Conservation (phyloP, 2,888 invertebrate species). For the Atrina japonica region DNA sequence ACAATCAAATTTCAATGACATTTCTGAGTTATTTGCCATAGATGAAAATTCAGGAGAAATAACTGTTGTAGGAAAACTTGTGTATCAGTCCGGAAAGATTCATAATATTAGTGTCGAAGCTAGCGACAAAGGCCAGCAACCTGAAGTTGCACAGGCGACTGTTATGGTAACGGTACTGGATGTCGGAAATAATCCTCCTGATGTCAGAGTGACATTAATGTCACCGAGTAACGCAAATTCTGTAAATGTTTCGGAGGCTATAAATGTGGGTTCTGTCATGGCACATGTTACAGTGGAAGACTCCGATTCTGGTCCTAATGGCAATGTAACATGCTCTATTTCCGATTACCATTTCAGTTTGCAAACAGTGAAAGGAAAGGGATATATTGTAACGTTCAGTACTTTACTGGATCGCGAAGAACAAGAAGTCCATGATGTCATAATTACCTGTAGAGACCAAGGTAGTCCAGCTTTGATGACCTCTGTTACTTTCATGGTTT, state of each 20-base stretch:
- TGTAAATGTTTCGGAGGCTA: conserved; percentile 60
- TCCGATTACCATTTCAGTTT: conserved; percentile 57
- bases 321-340: conserved; percentile 62
- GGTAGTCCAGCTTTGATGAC: conserved; percentile 55
- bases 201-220: conserved; percentile 78
- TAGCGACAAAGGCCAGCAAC: conserved; percentile 65
- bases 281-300: conserved; percentile 68
- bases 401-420: conserved; percentile 55
- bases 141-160: conserved; percentile 59
- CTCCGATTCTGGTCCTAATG: conserved; percentile 70
- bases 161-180: conserved; percentile 84
- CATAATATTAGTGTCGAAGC: conserved; percentile 64
- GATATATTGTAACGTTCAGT: conserved; percentile 62
- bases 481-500: conserved; percentile 53
- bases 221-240: conserved; percentile 52
- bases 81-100: conserved; percentile 58
- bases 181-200: conserved; percentile 96
- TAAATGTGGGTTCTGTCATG: conserved; percentile 62
- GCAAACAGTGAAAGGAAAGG: conserved; percentile 56
- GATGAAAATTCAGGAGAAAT: conserved; percentile 66
- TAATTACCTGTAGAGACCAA: conserved; percentile 57
- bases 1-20: conserved; percentile 52
- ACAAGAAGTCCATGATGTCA: conserved; percentile 51
- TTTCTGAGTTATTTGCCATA: conserved; percentile 60
- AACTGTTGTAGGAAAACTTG: conserved; percentile 59